Base-by-base conservation (phyloP, 2,113 vertebrate genomes). In the Plestiodon gilberti region DNA sequence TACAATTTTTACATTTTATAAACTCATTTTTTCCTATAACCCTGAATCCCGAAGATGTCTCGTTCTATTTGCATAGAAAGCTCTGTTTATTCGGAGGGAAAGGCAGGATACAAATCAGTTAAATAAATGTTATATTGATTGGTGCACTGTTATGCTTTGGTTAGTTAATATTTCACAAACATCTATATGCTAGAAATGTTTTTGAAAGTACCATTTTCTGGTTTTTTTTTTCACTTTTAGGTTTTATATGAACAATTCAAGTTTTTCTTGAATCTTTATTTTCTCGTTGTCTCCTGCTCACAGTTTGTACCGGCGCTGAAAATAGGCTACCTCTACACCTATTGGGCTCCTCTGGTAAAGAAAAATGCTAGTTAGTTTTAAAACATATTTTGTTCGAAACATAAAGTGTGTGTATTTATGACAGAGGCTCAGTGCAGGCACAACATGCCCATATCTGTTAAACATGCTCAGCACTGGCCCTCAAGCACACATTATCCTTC, bases 201-300 rank as follows among this genome's bases (percentile, higher is more conserved):
- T 80, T 79, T 82, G 82, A 70, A 92, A 89, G 28, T 55, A 64
- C 55, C 35, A 75, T 88, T 95, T 94, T 88, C 88, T 81, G 89
- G 9, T 90, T 91, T 92, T 89, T 38, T 82, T 79, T 89, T 89
- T 93, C 84, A 52, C 81, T 96, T 97, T 94, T 96, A 99, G 99
- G 98, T 99, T 97, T 97, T 99, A 78, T 99, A 99, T 96, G 98
- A 99, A 96, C 99, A 99, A 93, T 99, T 99, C 98, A 99, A 99
- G 97, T 99, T 99, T 97, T 99, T 99, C 97, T 97, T 99, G 96
- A 99, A 99, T 93, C 97, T 99, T 91, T 99, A 99, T 96, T 99
- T 99, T 92, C 97, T 99, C 95, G 94, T 99, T 84, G 98, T 99
- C 85, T 98, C 99, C 94, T 99, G 98, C 93, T 99, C 99, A 43